Base-by-base conservation (phyloP, 2,113 vertebrate genomes). In the Myxocyprinus asiaticus region DNA sequence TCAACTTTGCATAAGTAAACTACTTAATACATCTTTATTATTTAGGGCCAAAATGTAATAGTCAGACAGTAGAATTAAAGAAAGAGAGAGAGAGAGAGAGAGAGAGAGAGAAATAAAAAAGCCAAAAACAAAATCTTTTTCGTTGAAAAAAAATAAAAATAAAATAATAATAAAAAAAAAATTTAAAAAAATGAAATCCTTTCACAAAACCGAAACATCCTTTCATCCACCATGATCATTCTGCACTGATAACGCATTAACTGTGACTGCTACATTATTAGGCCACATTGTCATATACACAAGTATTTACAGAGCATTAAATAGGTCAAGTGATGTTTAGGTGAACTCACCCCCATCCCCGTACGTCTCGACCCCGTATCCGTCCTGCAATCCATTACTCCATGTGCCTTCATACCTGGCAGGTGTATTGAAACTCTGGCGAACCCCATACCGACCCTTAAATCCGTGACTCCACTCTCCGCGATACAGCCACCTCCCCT, bases 391-490 rank as follows among this genome's bases (percentile, higher is more conserved):
- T 79, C 96, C 96, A 88, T 97, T 97, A 88, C 88, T 97, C 96
- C 96, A 98, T 86, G 96, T 97, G 81, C 96, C 96, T 88, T 98
- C 96, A 90, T 97, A 98, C 90, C 96, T 94, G 76, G 96, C 96
- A 42, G 95, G 95, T 82, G 94, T 95, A 91, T 91, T 95, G 67
- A 95, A 90, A 90, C 96, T 97, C 90, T 96, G 96, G 42, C 96
- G 94, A 77, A 97, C 94, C 55, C 96, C 96, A 84, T 98, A 98
- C 74, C 95, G 95, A 76, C 96, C 96, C 92, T 98, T 98, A 91
- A 95, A 95, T 76, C 96, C 96, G 82, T 96, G 95, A 4, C 94
- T 93, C 96, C 96, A 98, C 88, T 98, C 96, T 65, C 96, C 96
- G 81, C 96, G 94, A 90, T 98, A 98, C 84, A 94, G 94, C 96